These are phyloP conservation scores for Cryptophagus acutangulus DNA, from an alignment of 2,888 invertebrate species.

Conservation along the genomic window DNA sequence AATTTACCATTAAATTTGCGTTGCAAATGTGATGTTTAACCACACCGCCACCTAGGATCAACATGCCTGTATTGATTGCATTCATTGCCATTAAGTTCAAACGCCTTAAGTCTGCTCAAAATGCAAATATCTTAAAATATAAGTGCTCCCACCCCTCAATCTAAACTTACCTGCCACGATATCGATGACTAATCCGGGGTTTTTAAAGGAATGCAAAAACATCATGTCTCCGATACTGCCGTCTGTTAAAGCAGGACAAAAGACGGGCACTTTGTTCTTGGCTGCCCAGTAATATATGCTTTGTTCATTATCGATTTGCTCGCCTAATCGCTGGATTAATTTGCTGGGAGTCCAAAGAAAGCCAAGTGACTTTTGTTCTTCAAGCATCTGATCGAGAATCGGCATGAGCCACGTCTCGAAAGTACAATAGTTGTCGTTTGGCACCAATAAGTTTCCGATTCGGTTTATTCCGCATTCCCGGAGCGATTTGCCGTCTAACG, in stretches of 20 bases:
- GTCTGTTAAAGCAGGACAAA: slow-evolving; percentile 96
- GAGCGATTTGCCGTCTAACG: slow-evolving; percentile 71
- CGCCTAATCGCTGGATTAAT: slow-evolving; percentile 77
- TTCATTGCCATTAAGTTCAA: slow-evolving; percentile 93
- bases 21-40: slow-evolving; percentile 99
- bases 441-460: slow-evolving; percentile 88
- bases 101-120: slow-evolving; percentile 75
- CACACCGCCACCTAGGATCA: slow-evolving; percentile 93
- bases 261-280: slow-evolving; percentile 94
- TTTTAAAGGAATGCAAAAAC: slow-evolving; percentile 93
- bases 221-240: slow-evolving; percentile 98
- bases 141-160: slow-evolving; percentile 5
- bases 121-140: background rate
- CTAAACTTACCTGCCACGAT: slow-evolving; percentile 75
- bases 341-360: slow-evolving; percentile 89
- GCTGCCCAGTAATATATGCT: slow-evolving; percentile 98
- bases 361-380: slow-evolving; percentile 73
- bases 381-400: slow-evolving; percentile 81
- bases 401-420: slow-evolving; percentile 99
- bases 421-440: slow-evolving; percentile 96
- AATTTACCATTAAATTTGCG: slow-evolving; percentile 90
- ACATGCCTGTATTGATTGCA: slow-evolving; percentile 89
- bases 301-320: slow-evolving; percentile 81
- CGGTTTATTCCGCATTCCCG: slow-evolving; percentile 82
- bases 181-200: slow-evolving; percentile 89